Evolutionary conservation across 2,113 vertebrate species (phyloP).

Genomic region (Chloroceryle aenea): DNA sequence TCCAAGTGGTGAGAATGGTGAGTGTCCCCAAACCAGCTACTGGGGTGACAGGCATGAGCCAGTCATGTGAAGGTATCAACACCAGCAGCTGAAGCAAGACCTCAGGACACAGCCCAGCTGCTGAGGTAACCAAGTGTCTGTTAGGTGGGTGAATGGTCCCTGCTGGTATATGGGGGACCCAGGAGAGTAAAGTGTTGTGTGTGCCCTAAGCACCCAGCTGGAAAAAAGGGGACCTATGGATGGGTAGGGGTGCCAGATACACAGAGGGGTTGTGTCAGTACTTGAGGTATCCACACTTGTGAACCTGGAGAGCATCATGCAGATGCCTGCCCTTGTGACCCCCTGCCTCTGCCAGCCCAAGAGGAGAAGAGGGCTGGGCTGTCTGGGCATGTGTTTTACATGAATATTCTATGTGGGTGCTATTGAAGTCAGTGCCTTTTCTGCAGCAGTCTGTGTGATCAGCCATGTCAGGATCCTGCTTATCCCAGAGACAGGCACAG

Average conservation of each 20-base stretch:
- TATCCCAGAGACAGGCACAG: too few relatives aligned
- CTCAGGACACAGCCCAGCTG: neutral
- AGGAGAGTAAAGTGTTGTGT: neutral
- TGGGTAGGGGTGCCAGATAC: neutral
- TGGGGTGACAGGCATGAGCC: neutral
- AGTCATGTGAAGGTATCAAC: too few relatives aligned
- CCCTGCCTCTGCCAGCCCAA: neutral
- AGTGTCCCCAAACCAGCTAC: neutral
- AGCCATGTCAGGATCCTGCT: rapidly evolving
- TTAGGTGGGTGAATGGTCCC: too few relatives aligned
- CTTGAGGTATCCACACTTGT: neutral
- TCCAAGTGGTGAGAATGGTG: rapidly evolving
- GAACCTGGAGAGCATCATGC: neutral
- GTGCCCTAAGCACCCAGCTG: neutral
- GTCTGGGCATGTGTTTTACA: neutral
- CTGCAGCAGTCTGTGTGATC: neutral
- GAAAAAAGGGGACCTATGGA: rapidly evolving
- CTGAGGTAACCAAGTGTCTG: neutral
- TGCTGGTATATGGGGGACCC: neutral
- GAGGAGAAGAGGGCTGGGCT: neutral
- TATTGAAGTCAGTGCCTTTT: neutral
- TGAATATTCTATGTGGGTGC: neutral
- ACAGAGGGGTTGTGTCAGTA: neutral
- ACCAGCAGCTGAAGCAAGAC: neutral
- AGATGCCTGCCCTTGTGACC: neutral